Evolutionary conservation across 2,888 invertebrate genomes (phyloP), one percentile per base, ranked within the genome.

Genomic region (Boloria euphrosyne): DNA sequence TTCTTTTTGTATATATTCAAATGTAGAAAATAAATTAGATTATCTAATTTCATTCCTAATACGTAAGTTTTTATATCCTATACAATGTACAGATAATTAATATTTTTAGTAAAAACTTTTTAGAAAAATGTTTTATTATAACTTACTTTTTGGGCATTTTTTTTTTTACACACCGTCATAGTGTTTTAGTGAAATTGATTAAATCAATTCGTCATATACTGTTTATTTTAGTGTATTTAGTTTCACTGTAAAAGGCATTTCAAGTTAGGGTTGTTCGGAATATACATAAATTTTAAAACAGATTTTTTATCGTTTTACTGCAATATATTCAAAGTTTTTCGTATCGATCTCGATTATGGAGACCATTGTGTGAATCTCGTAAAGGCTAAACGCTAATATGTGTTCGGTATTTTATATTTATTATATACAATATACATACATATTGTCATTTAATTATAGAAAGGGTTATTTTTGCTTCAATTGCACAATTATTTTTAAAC

Each of bases 21-120:
- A 76, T 76, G 78, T 76, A 68, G 73, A 78, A 71, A 38, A 46
- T 57, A 67, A 68, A 71, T 66, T 73, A 75, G 70, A 69, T 78
- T 67, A 71, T 77, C 76, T 82, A 79, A 82, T 81, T 83, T 79
- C 87, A 87, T 87, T 87, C 86, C 85, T 88, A 86, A 68, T 80
- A 78, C 69, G 75, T 85, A 85, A 81, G 82, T 81, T 84, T 71
- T 83, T 84, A 81, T 85, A 69, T 72, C 71, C 72, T 80, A 79
- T 80, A 78, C 75, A 76, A 73, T 82, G 81, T 84, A 84, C 82
- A 84, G 80, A 76, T 70, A 74, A 65, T 62, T 61, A 46, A 75
- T 76, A 77, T 77, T 78, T 76, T 78, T 77, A 77, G 72, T 70
- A 70, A 73, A 75, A 71, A 64, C 66, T 69, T 75, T 69, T 74